Evolutionary conservation across 2,113 vertebrate genomes (phyloP).

Genomic region (Tor tambroides): DNA sequence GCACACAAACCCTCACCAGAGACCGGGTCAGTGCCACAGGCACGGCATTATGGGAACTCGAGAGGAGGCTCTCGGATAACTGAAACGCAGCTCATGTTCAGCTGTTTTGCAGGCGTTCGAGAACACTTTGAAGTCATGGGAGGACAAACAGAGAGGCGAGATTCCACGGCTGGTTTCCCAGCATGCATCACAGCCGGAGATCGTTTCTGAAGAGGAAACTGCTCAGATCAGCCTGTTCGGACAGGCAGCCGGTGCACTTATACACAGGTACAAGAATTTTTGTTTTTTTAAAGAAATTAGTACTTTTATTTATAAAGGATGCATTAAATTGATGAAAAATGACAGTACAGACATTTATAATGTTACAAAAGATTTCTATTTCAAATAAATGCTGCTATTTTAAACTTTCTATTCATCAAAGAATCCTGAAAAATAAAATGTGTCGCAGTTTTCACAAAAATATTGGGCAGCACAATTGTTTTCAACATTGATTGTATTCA

Average conservation of each 20-base stretch:
- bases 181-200: slow-evolving; percentile 83
- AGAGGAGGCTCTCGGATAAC: not conserved
- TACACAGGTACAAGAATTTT: slow-evolving; percentile 82
- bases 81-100: not conserved
- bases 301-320: not conserved
- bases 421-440: not conserved
- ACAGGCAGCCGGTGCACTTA: slow-evolving; percentile 88
- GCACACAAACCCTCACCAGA: slow-evolving; percentile 93
- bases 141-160: slow-evolving; percentile 96
- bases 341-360: not conserved
- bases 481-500: no score
- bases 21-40: slow-evolving; percentile 81
- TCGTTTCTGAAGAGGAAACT: slow-evolving; percentile 89
- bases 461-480: not conserved
- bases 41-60: not conserved
- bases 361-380: no score
- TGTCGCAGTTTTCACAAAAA: not conserved
- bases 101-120: slow-evolving; percentile 85
- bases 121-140: slow-evolving; percentile 96
- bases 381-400: no score
- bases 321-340: not conserved
- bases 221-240: slow-evolving; percentile 88
- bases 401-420: not conserved
- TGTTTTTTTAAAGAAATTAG: no score
- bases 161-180: slow-evolving; percentile 80